Conservation (phyloP, 2,888 invertebrate genomes). For the Panopea generosa region DNA sequence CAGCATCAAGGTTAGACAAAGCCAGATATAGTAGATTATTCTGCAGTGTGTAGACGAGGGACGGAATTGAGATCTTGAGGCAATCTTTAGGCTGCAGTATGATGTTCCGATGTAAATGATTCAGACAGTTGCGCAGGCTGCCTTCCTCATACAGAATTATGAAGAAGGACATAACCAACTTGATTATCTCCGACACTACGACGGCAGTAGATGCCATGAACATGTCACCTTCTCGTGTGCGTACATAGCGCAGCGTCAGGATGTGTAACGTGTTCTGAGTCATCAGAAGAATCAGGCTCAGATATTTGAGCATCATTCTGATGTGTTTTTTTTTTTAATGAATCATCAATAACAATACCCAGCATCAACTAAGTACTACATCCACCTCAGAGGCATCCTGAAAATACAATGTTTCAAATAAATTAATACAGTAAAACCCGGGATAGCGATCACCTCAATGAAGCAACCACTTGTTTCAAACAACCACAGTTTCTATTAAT, state of each 20-base stretch:
- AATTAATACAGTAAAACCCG: no score
- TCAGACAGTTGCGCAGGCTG: conserved; percentile 64
- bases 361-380: no score
- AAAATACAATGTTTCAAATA: no score
- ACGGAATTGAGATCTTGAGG: conserved; percentile 93
- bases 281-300: conserved; percentile 91
- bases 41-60: conserved; percentile 97
- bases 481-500: no score
- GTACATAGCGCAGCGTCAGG: conserved; percentile 97
- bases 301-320: conserved; percentile 89
- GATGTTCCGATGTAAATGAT: conserved; percentile 78
- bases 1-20: conserved; percentile 98
- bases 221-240: conserved; percentile 94
- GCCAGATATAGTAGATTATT: conserved; percentile 99
- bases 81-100: conserved; percentile 88
- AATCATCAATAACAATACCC: no score
- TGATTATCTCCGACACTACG: conserved; percentile 95
- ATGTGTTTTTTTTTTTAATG: no score
- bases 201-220: conserved; percentile 98
- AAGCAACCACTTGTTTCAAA: no score
- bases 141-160: conserved; percentile 87
- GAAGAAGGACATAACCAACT: conserved; percentile 92
- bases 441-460: no score
- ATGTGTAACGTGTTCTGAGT: conserved; percentile 98
- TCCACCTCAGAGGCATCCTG: no score